Evolutionary conservation across 1,140 invertebrate genomes (phyloP).

Genomic region (Cydia pomonella): DNA sequence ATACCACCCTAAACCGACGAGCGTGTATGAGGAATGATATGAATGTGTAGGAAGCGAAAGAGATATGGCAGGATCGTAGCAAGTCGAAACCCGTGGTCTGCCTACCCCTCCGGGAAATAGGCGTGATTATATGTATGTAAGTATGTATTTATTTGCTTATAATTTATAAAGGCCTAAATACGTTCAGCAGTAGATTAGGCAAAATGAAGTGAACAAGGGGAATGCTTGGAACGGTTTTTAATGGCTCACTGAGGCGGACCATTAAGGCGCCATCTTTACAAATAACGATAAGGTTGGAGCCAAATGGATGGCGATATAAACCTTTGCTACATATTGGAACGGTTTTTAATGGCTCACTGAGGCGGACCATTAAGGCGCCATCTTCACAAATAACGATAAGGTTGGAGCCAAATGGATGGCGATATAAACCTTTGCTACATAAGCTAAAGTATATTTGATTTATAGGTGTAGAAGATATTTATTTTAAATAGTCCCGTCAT

Average conservation of each 20-base stretch:
- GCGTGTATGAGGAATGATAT: no score
- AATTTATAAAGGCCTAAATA: no score
- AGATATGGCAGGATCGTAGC: no score
- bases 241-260: neutral
- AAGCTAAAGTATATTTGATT: no score
- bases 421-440: neutral
- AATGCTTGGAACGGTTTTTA: neutral
- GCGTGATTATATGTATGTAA: no score
- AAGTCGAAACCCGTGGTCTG: no score
- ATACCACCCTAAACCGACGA: no score
- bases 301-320: neutral
- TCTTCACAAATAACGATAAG: slow-evolving; percentile 7
- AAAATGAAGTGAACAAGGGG: neutral
- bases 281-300: neutral
- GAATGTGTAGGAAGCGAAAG: no score
- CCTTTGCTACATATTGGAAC: neutral
- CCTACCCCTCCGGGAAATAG: no score
- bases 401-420: neutral
- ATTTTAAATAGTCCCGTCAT: no score
- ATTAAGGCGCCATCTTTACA: neutral
- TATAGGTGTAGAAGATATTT: no score
- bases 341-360: neutral
- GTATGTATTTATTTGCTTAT: no score
- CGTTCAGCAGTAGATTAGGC: neutral
- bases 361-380: neutral